Conservation (phyloP, 2,888 invertebrate species). For the Epinotia nisella region DNA sequence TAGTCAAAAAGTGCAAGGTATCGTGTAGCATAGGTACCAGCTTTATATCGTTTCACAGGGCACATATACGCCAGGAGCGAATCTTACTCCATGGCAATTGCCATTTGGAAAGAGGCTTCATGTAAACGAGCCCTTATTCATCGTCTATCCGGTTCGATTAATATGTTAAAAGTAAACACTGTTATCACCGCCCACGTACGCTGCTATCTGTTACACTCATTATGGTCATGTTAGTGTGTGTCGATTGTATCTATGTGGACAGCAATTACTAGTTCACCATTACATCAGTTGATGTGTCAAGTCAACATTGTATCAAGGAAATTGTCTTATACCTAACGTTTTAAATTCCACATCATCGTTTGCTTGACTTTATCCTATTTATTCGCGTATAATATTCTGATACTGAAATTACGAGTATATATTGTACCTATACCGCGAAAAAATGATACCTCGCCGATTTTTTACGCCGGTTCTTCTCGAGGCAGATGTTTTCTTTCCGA, state of each 20-base stretch:
- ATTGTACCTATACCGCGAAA: no score
- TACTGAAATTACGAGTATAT: no score
- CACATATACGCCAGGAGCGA: no score
- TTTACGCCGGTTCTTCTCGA: no score
- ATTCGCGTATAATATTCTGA: no score
- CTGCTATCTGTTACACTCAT: constrained; percentile 39
- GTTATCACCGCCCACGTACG: constrained; percentile 39
- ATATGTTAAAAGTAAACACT: constrained; percentile 35
- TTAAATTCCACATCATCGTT: not conserved
- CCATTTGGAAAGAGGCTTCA: not conserved
- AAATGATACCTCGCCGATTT: no score
- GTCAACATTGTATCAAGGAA: not conserved
- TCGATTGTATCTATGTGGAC: constrained; percentile 37
- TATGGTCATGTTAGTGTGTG: constrained; percentile 8
- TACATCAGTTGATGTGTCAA: constrained; percentile 6
- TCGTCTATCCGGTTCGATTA: constrained; percentile 32
- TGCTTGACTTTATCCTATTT: no score
- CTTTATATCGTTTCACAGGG: no score
- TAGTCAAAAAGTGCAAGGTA: no score
- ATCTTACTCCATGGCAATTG: no score
- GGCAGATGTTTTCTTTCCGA: no score
- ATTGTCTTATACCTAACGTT: not conserved
- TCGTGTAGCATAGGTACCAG: no score
- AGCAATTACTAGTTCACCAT: not conserved
- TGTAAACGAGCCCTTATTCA: not conserved